Percentiles rank a stretch among this genome's conserved stretches.
Conservation (phyloP, 2,888 invertebrate genomes). For the Hyles lineata region DNA sequence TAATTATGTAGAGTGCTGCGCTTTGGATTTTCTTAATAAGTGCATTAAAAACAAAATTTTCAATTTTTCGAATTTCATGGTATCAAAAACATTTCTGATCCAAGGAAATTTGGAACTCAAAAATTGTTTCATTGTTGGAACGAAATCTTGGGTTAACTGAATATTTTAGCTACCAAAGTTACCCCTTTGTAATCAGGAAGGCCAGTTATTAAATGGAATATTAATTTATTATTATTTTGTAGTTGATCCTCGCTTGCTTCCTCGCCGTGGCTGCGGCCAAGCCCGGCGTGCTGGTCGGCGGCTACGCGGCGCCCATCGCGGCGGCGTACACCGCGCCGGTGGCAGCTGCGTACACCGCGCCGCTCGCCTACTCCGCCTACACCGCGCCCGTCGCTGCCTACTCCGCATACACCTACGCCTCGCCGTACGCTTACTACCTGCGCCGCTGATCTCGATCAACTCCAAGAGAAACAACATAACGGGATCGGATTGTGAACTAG, state of each 20-base stretch:
- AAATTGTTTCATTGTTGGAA: too few relatives aligned
- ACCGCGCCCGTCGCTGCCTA: slow-evolving; percentile 56
- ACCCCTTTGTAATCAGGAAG: too few relatives aligned
- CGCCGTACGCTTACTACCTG: slow-evolving; percentile 55
- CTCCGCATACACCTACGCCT: slow-evolving; percentile 57
- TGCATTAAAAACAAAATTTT: too few relatives aligned
- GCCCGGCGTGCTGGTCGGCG: slow-evolving; percentile 50
- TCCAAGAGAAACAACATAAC: neutral
- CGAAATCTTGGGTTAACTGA: too few relatives aligned
- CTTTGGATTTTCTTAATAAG: too few relatives aligned
- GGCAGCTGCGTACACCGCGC: slow-evolving; percentile 71
- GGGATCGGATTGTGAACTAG: neutral
- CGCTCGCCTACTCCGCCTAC: slow-evolving; percentile 65
- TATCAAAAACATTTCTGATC: too few relatives aligned
- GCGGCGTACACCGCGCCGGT: slow-evolving; percentile 52
- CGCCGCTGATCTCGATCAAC: slow-evolving; percentile 38
- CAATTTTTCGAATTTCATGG: too few relatives aligned
- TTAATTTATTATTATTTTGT: slow-evolving; percentile 43
- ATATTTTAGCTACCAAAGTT: too few relatives aligned
- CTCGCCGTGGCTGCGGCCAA: slow-evolving; percentile 48
- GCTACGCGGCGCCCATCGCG: slow-evolving; percentile 53
- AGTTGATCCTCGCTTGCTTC: slow-evolving; percentile 69
- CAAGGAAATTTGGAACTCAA: too few relatives aligned
- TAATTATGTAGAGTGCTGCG: too few relatives aligned
- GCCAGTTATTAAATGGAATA: too few relatives aligned